phyloP scores from a whole-genome alignment of 2,888 invertebrate genomes.

The Caenorhabditis parvicauda region DNA sequence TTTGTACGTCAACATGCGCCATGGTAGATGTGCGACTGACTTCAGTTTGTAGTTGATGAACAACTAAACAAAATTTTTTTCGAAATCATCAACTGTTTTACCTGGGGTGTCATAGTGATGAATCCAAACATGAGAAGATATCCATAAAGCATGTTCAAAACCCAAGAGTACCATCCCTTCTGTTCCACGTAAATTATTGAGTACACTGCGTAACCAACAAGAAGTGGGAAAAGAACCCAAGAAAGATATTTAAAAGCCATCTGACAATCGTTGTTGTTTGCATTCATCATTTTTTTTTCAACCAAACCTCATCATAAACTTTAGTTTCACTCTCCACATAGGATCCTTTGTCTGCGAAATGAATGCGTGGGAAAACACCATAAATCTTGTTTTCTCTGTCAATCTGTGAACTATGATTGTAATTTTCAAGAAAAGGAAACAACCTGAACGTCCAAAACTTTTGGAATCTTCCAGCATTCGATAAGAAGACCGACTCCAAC shows the following conservation, averaged over 20 bases:
- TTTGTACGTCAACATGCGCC: conserved; percentile 99
- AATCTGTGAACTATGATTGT: neutral
- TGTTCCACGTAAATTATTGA: conserved; percentile 93
- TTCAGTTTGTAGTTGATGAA: conserved; percentile 99
- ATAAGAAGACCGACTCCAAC: conserved; percentile 91
- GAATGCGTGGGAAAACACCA: conserved; percentile 78
- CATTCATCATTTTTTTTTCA: neutral
- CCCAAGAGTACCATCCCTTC: conserved; percentile 93
- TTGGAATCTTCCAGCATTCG: conserved; percentile 98
- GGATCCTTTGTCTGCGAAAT: conserved; percentile 88
- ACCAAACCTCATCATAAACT: conserved; percentile 75
- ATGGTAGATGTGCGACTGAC: conserved; percentile 96
- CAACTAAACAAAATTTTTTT: conserved; percentile 66
- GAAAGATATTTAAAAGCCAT: conserved; percentile 91
- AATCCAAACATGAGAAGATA: conserved; percentile 95
- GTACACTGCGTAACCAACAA: conserved; percentile 89
- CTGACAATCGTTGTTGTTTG: conserved; percentile 64
- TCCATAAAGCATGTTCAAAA: conserved; percentile 92
- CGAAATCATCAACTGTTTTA: conserved; percentile 1
- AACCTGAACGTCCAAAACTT: conserved; percentile 65
- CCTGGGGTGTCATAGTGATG: conserved; percentile 99
- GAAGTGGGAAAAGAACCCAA: conserved; percentile 89
- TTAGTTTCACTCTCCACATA: conserved; percentile 91
- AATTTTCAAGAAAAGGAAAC: neutral
- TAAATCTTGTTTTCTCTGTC: conserved; percentile 69